Percentiles rank a stretch among this genome's conserved stretches.
Conservation (phyloP, 2,797 vertebrate genomes). For the Aplochiton taeniatus region DNA sequence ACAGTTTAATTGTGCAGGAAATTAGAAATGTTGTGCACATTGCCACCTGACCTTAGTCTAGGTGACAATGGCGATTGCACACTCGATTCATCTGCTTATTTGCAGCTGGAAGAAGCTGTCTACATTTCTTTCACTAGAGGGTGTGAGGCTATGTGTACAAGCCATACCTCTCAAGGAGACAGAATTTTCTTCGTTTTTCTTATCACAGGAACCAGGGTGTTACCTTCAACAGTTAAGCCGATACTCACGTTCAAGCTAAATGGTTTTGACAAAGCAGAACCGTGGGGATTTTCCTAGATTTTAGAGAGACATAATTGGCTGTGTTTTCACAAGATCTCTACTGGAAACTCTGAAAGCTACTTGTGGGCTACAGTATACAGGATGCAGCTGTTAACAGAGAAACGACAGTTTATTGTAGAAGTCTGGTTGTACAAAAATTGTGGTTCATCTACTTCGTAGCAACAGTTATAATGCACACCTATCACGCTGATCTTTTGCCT, state of each 20-base stretch:
- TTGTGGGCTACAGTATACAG: not conserved
- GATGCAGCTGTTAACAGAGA: not conserved
- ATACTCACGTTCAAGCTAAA: constrained; percentile 9
- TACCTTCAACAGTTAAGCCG: constrained; percentile 7
- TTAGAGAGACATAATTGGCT: constrained; percentile 15
- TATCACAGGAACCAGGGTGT: constrained; percentile 1
- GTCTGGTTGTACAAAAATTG: too few species aligned
- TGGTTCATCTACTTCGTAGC: too few species aligned
- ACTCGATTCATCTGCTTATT: too few species aligned
- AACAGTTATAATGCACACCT: too few species aligned
- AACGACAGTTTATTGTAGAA: not conserved
- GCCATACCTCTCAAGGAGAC: not conserved
- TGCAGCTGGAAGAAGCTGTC: too few species aligned
- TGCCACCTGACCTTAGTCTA: too few species aligned
- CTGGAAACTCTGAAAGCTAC: not conserved
- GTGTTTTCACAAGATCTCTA: not conserved
- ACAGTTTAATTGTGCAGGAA: too few species aligned
- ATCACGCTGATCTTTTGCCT: too few species aligned
- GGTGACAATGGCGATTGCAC: too few species aligned
- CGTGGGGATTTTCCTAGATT: constrained; percentile 9
- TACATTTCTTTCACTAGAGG: too few species aligned
- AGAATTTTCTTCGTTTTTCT: not conserved
- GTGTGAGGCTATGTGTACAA: too few species aligned
- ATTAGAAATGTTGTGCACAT: too few species aligned
- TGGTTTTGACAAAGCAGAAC: constrained; percentile 9